Conservation (phyloP, 1,140 invertebrate species). For the Bombus fervidus region DNA sequence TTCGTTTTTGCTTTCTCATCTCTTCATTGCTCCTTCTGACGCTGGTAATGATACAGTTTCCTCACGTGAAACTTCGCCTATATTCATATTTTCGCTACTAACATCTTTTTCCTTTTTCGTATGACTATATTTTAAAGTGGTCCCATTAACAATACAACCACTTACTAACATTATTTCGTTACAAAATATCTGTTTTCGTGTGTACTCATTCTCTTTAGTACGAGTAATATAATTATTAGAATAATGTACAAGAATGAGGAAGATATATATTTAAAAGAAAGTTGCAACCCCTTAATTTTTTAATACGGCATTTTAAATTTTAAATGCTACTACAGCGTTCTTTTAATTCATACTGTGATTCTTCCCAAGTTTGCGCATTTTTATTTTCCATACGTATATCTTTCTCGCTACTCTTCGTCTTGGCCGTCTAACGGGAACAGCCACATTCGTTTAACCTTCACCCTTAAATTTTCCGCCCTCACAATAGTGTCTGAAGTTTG, state of each 20-base stretch:
- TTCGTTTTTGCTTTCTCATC: constrained; percentile 35
- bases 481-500: constrained; percentile 59
- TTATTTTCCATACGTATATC: constrained; percentile 19
- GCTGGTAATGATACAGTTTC: constrained; percentile 32
- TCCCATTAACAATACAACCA: too few species aligned
- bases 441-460: constrained; percentile 53
- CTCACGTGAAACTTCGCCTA: not conserved
- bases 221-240: not conserved
- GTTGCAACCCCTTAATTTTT: not conserved
- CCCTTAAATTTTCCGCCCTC: constrained; percentile 59
- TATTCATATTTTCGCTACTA: not conserved
- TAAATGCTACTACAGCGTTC: not conserved
- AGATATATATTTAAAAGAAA: too few species aligned
- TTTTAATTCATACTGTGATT: not conserved
- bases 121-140: too few species aligned
- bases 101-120: too few species aligned
- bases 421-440: constrained; percentile 19
- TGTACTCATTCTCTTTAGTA: too few species aligned
- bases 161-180: not conserved
- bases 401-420: not conserved
- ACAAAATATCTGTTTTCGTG: not conserved
- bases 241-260: not conserved
- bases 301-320: not conserved
- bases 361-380: not conserved
- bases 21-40: constrained; percentile 19